Base-by-base conservation (phyloP, 2,113 vertebrate genomes). In the Ochotona princeps region DNA sequence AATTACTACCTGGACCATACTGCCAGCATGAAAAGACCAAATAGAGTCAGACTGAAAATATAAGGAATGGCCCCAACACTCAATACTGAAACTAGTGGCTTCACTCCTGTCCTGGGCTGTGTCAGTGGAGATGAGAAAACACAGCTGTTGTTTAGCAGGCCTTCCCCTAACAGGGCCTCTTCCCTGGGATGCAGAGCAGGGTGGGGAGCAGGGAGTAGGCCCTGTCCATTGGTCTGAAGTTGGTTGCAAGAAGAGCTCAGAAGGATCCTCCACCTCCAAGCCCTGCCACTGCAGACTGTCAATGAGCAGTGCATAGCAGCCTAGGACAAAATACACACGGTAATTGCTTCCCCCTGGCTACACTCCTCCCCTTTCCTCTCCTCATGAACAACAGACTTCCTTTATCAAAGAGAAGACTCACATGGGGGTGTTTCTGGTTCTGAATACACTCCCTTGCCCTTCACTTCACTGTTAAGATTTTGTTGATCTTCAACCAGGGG, bases 21-120 rank as follows among this genome's bases (percentile, higher is more conserved):
- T 38, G 69, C 18, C 28, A 84, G 61, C 67, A 94, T 28, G 51
- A 67, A 93, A 94, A 94, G 66, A 88, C 15, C 73, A 67, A 87
- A 73, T 76, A 76, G 83, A 85, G 80, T 83, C n/a, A 76, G 38
- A 15, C 32, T 89, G 13, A 78, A 82, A 83, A 32, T 73, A n/a
- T 85, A 44, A 90, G 38, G n/a, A 10, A 72, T 23, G 32, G 20
- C 30, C n/a, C 54, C 28, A 82, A 87, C 8, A 57, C 67, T 80
- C 87, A 25, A 92, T 47, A 47, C 32, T 73, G 30, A 87, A 30
- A 21, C n/a, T 75, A 54, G 21, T 0, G 0, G 25, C 60, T 66
- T 90, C 38, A 81, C 60, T 83, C 49, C 32, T 75, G 32, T 9
- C 69, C 25, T 74, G 91, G 5, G 7, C n/a, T 86, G 57, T 67